Base-by-base conservation (phyloP, 2,888 invertebrate genomes). In the Macaria liturata region DNA sequence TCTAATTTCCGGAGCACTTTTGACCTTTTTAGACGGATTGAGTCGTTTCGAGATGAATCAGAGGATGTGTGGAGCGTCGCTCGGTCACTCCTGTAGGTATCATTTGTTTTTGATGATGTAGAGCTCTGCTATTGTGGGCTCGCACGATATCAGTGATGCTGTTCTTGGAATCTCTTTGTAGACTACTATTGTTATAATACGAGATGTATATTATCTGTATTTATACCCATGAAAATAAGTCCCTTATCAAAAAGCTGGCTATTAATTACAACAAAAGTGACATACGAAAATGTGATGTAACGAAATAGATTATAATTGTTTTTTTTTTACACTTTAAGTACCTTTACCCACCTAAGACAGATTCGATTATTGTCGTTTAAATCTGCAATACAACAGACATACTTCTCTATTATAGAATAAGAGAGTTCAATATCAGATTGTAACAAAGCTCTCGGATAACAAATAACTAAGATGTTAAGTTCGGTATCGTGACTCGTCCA, bases 1-100 rank as follows among this genome's bases (percentile, higher is more conserved):
- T 74, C 65, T 77, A 79, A 80, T 81, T 75, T 75, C 74, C 74
- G 72, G 62, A 71, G 69, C 73, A 71, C 68, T 76, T 81, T 79
- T 81, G 77, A 79, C 80, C 81, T 82, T 82, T 75, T 72, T 68
- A 9, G 68, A 65, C 69, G 72, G 69, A 69, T 62, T 69, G 64
- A 72, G 70, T 74, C 72, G 74, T 73, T 71, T 67, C 69, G 67
- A 37, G 43, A 72, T 70, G 74, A 71, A 69, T 64, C 65, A 67
- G 61, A 63, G 62, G 62, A 53, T 45, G 61, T 53, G 51, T 47
- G 61, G 56, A 57, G 56, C 48, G 46, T 57, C 20, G 20, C 20
- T 31, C 45, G 59, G 59, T 57, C 54, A 46, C 44, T 56, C 9
- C 43, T 4, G 43, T 34, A 34, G 31, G 54, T 39, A 7, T 53